Evolutionary conservation across 2,113 vertebrate species (phyloP).

Genomic region (Brachionichthys hirsutus): DNA sequence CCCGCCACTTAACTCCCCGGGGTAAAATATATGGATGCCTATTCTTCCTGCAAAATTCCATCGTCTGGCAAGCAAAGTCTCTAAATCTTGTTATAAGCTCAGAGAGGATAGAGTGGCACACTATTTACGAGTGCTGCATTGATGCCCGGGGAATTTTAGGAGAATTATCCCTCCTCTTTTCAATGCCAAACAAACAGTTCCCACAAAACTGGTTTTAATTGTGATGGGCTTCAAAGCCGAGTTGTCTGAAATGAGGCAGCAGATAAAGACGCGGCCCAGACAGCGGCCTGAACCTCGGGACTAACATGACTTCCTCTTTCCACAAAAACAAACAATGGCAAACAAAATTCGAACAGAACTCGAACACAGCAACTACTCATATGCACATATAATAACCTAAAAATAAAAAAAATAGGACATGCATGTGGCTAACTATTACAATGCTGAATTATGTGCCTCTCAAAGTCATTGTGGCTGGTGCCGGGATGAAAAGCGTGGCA

Average conservation of each 20-base stretch:
- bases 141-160: constrained; percentile 49
- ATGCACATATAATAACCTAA: background rate
- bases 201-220: constrained; percentile 40
- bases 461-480: constrained; percentile 59
- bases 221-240: constrained; percentile 26
- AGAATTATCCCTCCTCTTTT: constrained; percentile 58
- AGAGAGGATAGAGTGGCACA: constrained; percentile 70
- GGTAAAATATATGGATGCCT: constrained; percentile 51
- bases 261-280: constrained; percentile 18
- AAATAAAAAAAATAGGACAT: constrained; percentile 21
- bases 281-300: constrained; percentile 23
- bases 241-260: constrained; percentile 16
- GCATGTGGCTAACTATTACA: constrained; percentile 38
- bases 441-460: constrained; percentile 50
- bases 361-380: background rate
- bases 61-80: constrained; percentile 69
- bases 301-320: constrained; percentile 4
- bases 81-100: constrained; percentile 77
- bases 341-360: background rate
- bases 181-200: constrained; percentile 36
- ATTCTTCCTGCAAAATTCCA: constrained; percentile 62
- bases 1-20: constrained; percentile 36
- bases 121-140: constrained; percentile 65
- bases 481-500: constrained; percentile 64
- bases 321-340: constrained; percentile 8